These are phyloP conservation scores for Oxyruncus cristatus DNA, from an alignment of 2,113 vertebrate species.

Conservation along the genomic window DNA sequence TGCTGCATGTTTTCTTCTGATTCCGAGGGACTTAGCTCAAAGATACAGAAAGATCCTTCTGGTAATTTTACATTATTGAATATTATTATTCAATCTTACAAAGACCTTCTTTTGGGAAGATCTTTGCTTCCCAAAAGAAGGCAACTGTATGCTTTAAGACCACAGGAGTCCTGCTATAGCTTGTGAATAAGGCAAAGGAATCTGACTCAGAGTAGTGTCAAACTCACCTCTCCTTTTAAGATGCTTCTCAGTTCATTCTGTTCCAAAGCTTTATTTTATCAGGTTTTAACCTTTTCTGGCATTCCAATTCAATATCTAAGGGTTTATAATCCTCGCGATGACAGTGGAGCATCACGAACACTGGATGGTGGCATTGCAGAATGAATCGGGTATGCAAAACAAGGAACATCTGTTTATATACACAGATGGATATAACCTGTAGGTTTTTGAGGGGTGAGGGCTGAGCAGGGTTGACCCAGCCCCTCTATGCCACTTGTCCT, in stretches of 20 bases:
- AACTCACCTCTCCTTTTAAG: not conserved
- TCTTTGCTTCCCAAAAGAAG: not conserved
- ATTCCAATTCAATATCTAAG: not conserved
- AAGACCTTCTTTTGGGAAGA: not conserved
- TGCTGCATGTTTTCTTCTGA: not conserved
- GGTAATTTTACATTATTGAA: not conserved
- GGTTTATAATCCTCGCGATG: not conserved
- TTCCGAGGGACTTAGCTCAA: not conserved
- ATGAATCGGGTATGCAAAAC: slow-evolving; percentile 2
- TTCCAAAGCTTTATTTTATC: not conserved
- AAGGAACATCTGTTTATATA: not conserved
- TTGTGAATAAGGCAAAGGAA: not conserved
- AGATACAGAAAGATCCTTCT: not conserved
- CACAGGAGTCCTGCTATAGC: not conserved
- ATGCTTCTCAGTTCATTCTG: not conserved
- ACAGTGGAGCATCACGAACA: not conserved
- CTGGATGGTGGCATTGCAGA: slow-evolving; percentile 49
- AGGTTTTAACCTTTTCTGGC: not conserved
- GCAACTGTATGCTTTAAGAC: not conserved
- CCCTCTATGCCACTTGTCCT: not conserved
- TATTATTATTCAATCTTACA: no score
- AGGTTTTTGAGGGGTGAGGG: not conserved
- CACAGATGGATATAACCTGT: not conserved
- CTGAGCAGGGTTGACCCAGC: not conserved
- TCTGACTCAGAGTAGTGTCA: not conserved